Base-by-base conservation (phyloP, 2,113 vertebrate species). In the Budorcas taxicolor region DNA sequence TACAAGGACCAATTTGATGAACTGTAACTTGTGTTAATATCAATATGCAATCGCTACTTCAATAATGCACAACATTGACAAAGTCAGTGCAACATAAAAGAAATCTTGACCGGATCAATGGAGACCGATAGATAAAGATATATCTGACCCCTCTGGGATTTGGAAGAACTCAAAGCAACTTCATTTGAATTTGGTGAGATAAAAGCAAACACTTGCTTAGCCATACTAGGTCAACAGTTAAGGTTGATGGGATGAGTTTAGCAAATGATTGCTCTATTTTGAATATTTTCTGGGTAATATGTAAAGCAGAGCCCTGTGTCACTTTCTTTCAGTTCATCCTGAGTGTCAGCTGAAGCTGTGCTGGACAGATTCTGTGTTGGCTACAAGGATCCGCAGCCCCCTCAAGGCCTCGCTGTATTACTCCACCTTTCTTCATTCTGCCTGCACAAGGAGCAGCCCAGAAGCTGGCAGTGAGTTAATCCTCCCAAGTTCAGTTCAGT, bases 141-240 rank as follows among this genome's bases (percentile, higher is more conserved):
- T n/a, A 84, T 81, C 25, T 90, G 31, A 62, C 55, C 67, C 19
- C 14, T 92, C 78, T 83, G 50, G 64, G 50, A 88, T 81, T n/a
- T 91, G 36, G 43, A 96, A 91, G 21, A 3, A 67, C 40, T 76
- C 17, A 52, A 40, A 94, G 14, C 7, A 78, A 89, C 11, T 47
- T 89, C 64, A 89, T 12, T 53, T 92, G 29, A 88, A 86, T 52
- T 82, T 78, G 12, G 45, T 76, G 89, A 92, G 96, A 83, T 82
- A 87, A 93, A 97, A 83, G 13, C 12, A 71, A 87, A 64, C 3
- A 64, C 23, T 23, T 93, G 4, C 53, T 87, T 81, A 93, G 29
- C 27, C 10, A 43, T 12, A 43, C 31, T 2, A 60, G 8, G 14
- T 78, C 58, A 92, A 60, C 29, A 67, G 19, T 36, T 67, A 53